These are phyloP conservation scores for Eleginops maclovinus DNA, from an alignment of 2,113 vertebrate genomes.

Conservation along the genomic window DNA sequence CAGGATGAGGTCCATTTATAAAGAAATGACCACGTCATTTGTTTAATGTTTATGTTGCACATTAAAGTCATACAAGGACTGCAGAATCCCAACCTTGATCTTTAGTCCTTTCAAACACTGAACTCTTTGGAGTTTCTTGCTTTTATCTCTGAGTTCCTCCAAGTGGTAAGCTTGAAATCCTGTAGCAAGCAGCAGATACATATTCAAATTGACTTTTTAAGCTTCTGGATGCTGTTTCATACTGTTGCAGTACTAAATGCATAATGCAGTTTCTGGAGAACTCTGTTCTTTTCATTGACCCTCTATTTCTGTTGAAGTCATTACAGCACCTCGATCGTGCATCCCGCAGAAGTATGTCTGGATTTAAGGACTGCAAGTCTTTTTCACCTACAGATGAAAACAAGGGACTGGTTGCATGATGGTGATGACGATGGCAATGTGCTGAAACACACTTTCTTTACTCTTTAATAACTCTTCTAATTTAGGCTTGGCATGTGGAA, in stretches of 20 bases:
- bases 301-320: not conserved
- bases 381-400: too few relatives aligned
- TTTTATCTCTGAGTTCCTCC: conserved; percentile 5
- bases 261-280: not conserved
- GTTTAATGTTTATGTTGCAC: conserved; percentile 17
- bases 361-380: too few relatives aligned
- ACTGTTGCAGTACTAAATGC: not conserved
- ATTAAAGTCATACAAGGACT: not conserved
- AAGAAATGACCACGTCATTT: not conserved
- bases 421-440: too few relatives aligned
- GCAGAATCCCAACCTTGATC: conserved; percentile 24
- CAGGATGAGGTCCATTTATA: not conserved
- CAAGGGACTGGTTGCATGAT: too few relatives aligned
- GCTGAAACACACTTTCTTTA: too few relatives aligned
- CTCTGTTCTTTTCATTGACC: not conserved
- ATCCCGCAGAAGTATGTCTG: too few relatives aligned
- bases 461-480: too few relatives aligned
- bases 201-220: not conserved
- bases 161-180: not conserved
- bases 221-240: not conserved
- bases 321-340: too few relatives aligned
- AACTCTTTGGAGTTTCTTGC: conserved; percentile 2
- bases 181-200: not conserved
- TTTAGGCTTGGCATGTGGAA: too few relatives aligned
- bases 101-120: conserved; percentile 26